phyloP scores from a whole-genome alignment of 1,140 invertebrate genomes.

The Diabrotica undecimpunctata region DNA sequence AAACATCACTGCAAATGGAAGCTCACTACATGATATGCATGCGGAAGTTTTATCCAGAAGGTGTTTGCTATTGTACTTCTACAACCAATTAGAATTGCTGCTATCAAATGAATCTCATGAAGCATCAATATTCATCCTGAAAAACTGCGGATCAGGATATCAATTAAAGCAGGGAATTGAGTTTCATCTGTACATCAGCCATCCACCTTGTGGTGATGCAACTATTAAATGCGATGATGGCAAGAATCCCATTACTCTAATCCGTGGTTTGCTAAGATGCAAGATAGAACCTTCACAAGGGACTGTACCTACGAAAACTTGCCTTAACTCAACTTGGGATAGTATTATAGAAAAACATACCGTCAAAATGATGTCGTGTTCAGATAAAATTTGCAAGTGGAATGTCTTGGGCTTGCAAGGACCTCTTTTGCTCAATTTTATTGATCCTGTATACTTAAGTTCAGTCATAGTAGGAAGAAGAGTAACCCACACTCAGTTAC shows the following conservation, averaged over 20 bases:
- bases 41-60: slow-evolving; percentile 84
- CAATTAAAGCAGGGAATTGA: slow-evolving; percentile 69
- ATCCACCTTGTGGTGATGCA: slow-evolving; percentile 95
- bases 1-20: slow-evolving; percentile 80
- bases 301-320: slow-evolving; percentile 83
- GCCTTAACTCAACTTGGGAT: slow-evolving; percentile 77
- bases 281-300: slow-evolving; percentile 96
- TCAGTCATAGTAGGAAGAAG: slow-evolving; percentile 83
- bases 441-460: slow-evolving; percentile 82
- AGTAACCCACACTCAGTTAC: slow-evolving; percentile 79
- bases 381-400: slow-evolving; percentile 91
- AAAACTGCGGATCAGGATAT: slow-evolving; percentile 58
- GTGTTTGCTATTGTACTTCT: slow-evolving; percentile 74
- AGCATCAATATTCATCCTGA: slow-evolving; percentile 59
- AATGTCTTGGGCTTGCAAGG: slow-evolving; percentile 92
- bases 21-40: slow-evolving; percentile 88
- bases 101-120: neutral
- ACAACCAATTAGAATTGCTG: slow-evolving; percentile 62
- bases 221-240: slow-evolving; percentile 87
- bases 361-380: slow-evolving; percentile 87
- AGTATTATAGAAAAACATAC: slow-evolving; percentile 81
- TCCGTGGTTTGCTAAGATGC: slow-evolving; percentile 81
- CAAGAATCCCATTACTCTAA: slow-evolving; percentile 84
- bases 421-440: slow-evolving; percentile 78
- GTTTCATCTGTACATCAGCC: slow-evolving; percentile 94